Conservation (phyloP, 2,888 invertebrate genomes). For the Papilio protenor region DNA sequence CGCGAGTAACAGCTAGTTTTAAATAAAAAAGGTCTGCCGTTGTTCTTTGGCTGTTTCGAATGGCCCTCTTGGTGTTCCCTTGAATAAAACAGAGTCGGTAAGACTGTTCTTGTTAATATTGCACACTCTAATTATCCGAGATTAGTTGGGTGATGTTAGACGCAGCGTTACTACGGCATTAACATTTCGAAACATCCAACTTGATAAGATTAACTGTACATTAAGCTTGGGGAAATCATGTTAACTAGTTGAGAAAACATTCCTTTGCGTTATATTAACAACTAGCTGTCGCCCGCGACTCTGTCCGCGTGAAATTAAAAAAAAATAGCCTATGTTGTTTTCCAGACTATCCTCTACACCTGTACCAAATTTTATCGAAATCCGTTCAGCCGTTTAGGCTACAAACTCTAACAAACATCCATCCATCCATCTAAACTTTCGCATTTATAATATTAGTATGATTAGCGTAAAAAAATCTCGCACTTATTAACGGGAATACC, state of each 20-base stretch:
- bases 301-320: no score
- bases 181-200: conserved; percentile 12
- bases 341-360: no score
- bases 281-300: no score
- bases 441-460: no score
- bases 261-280: background rate
- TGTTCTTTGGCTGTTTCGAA: background rate
- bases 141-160: conserved; percentile 48
- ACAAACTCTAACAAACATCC: no score
- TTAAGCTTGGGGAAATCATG: background rate
- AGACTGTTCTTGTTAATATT: conserved; percentile 54
- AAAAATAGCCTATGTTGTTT: no score
- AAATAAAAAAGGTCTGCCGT: background rate
- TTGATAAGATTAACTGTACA: conserved; percentile 31
- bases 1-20: no score
- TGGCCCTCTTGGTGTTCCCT: background rate
- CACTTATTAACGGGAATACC: no score
- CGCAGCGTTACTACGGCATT: conserved; percentile 21
- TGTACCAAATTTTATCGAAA: no score
- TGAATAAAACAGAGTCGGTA: conserved; percentile 46
- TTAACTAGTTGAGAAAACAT: conserved; percentile 10
- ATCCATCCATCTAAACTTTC: no score
- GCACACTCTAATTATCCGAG: conserved; percentile 58
- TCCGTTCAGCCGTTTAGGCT: no score
- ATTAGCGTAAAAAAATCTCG: no score